Percentiles rank a stretch among this genome's conserved stretches.
These are phyloP conservation scores for Drosophila miranda DNA, from an alignment of 1,140 invertebrate genomes.

Conservation along the genomic window DNA sequence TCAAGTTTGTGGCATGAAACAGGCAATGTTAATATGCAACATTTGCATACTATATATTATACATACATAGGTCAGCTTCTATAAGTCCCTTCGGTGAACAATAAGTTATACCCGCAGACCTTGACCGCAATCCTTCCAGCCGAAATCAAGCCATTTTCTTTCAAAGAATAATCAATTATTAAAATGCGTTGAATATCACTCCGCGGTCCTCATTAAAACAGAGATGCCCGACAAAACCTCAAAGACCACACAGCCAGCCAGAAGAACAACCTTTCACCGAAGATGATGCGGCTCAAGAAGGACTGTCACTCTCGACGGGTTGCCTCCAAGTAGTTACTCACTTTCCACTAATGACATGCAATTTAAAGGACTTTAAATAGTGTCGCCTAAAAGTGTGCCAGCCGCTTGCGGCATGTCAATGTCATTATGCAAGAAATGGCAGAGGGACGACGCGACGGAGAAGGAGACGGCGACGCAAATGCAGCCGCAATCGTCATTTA, in stretches of 20 bases:
- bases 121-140: no score
- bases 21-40: no score
- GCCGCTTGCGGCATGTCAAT: conserved; percentile 61
- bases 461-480: conserved; percentile 13
- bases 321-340: not conserved
- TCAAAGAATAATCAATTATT: conserved; percentile 40
- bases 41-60: not conserved
- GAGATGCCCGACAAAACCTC: conserved; percentile 48
- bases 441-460: conserved; percentile 42
- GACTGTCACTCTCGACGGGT: conserved; percentile 6
- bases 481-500: conserved; percentile 18
- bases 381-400: conserved; percentile 57
- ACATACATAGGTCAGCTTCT: no score
- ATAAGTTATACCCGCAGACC: not conserved
- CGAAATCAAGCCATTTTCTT: no score
- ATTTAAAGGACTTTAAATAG: conserved; percentile 50
- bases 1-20: not conserved
- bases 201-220: conserved; percentile 60
- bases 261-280: conserved; percentile 14
- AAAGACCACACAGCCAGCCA: conserved; percentile 30
- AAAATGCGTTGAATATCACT: conserved; percentile 5
- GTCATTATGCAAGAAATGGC: conserved; percentile 70
- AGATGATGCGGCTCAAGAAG: conserved; percentile 4
- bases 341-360: conserved; percentile 58
- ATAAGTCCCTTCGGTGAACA: no score